Percentiles rank a stretch among this genome's conserved stretches.
phyloP scores from a whole-genome alignment of 2,113 vertebrate species.

The Aplodontia rufa region DNA sequence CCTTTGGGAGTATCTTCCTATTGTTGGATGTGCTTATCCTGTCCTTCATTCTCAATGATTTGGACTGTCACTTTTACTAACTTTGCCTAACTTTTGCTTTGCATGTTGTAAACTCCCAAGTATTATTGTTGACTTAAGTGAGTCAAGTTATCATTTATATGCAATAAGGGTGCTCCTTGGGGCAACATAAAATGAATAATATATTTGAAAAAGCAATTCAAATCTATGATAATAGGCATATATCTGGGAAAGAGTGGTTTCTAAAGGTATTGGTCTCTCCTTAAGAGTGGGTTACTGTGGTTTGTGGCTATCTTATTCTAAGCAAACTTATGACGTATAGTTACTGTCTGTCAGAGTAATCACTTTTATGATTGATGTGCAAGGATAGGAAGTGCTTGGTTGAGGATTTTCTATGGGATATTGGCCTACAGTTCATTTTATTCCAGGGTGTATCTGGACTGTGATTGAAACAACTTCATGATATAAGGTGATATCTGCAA shows the following conservation, averaged over 20 bases:
- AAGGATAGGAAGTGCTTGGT: background rate
- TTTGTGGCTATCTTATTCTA: background rate
- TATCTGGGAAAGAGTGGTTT: slow-evolving; percentile 22
- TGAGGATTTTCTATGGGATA: background rate
- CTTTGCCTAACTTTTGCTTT: slow-evolving; percentile 6
- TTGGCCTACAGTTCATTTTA: slow-evolving; percentile 5
- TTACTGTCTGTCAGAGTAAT: background rate
- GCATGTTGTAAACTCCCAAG: background rate
- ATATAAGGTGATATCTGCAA: slow-evolving; percentile 40
- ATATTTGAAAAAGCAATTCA: background rate
- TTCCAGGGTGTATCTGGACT: slow-evolving; percentile 2
- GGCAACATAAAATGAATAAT: slow-evolving; percentile 37
- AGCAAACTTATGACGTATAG: background rate
- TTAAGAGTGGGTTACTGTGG: background rate
- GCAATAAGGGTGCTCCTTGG: background rate
- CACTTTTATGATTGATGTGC: background rate
- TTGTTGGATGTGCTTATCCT: background rate
- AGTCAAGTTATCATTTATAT: background rate
- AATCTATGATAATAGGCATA: background rate
- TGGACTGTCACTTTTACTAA: background rate
- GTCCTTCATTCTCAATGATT: background rate
- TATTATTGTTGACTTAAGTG: background rate
- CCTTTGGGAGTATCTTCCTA: background rate
- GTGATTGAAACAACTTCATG: background rate
- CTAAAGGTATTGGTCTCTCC: background rate